Percentiles rank a stretch among this genome's conserved stretches.
These are phyloP conservation scores for Asteroscopus sphinx DNA, from an alignment of 2,888 invertebrate species.

Conservation along the genomic window DNA sequence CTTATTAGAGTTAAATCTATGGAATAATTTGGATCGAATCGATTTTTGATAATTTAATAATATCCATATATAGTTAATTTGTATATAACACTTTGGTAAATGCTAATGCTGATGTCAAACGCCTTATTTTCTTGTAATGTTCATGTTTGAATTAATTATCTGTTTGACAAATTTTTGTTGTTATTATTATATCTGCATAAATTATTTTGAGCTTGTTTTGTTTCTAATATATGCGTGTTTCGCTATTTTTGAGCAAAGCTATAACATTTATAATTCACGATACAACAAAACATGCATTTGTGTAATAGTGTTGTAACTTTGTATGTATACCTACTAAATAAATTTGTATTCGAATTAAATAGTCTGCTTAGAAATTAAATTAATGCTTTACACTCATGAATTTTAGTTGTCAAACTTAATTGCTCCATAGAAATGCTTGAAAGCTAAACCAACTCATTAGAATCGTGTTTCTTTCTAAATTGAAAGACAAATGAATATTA, in stretches of 20 bases:
- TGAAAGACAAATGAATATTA: constrained; percentile 10
- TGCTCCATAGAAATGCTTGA: constrained; percentile 18
- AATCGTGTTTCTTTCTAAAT: constrained; percentile 11
- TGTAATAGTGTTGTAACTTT: constrained; percentile 18
- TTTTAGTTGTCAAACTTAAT: constrained; percentile 29
- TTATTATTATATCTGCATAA: constrained; percentile 51
- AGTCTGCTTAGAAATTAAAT: constrained; percentile 20
- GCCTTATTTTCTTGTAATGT: constrained; percentile 40
- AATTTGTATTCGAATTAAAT: constrained; percentile 44
- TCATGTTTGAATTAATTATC: constrained; percentile 51
- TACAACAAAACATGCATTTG: constrained; percentile 47
- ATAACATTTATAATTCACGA: constrained; percentile 36
- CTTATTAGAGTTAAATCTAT: constrained; percentile 32
- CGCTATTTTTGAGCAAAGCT: constrained; percentile 45
- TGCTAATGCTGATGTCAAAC: constrained; percentile 47
- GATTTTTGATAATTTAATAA: constrained; percentile 40
- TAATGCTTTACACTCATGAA: constrained; percentile 24
- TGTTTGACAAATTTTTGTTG: constrained; percentile 23
- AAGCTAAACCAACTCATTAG: constrained; percentile 14
- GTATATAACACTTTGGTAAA: constrained; percentile 28
- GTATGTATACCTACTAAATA: constrained; percentile 28
- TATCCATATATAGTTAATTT: constrained; percentile 27
- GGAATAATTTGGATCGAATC: constrained; percentile 31
- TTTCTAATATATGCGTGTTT: constrained; percentile 47
- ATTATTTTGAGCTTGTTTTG: constrained; percentile 41